Percentiles rank a stretch among this genome's conserved stretches.
These are phyloP conservation scores for Clarias macrocephalus DNA, from an alignment of 2,113 vertebrate genomes.

Conservation along the genomic window DNA sequence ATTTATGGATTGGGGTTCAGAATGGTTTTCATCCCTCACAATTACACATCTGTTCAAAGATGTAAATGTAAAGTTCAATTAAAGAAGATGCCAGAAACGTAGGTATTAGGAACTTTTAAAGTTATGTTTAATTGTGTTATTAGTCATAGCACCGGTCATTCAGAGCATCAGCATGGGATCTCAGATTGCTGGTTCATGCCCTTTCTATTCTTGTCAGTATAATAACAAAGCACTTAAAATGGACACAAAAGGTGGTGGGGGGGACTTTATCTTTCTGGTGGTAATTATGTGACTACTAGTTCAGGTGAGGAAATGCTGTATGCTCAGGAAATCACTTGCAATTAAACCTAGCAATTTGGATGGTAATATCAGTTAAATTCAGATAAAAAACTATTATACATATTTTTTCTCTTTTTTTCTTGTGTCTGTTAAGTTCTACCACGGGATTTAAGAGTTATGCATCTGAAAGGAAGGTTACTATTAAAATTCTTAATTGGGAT, in stretches of 20 bases:
- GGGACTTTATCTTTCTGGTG: slow-evolving; percentile 28
- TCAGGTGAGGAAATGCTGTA: slow-evolving; percentile 32
- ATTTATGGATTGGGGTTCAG: slow-evolving; percentile 48
- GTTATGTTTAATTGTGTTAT: slow-evolving; percentile 41
- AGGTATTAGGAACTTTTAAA: slow-evolving; percentile 50
- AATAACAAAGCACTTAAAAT: slow-evolving; percentile 42
- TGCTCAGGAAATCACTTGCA: slow-evolving; percentile 39
- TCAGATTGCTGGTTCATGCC: slow-evolving; percentile 16
- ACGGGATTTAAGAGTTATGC: neutral
- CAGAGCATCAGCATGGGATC: slow-evolving; percentile 17
- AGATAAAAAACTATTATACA: slow-evolving; percentile 32
- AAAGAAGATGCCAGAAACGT: slow-evolving; percentile 23
- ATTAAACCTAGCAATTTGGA: slow-evolving; percentile 39
- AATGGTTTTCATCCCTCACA: slow-evolving; percentile 35
- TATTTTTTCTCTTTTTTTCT: neutral
- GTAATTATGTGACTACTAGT: slow-evolving; percentile 44
- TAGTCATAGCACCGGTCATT: slow-evolving; percentile 37
- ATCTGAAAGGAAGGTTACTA: neutral
- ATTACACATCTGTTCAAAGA: slow-evolving; percentile 53
- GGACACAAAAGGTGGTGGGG: slow-evolving; percentile 18
- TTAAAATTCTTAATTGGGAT: slow-evolving; percentile 5
- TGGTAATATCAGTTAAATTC: slow-evolving; percentile 31
- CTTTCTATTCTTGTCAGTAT: slow-evolving; percentile 41
- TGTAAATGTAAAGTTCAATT: slow-evolving; percentile 48
- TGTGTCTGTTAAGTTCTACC: neutral